A percentile compares a stretch with the other conserved stretches of the same genome.
Evolutionary conservation across 2,113 vertebrate species (phyloP).

Genomic region (Leptocoma aspasia): DNA sequence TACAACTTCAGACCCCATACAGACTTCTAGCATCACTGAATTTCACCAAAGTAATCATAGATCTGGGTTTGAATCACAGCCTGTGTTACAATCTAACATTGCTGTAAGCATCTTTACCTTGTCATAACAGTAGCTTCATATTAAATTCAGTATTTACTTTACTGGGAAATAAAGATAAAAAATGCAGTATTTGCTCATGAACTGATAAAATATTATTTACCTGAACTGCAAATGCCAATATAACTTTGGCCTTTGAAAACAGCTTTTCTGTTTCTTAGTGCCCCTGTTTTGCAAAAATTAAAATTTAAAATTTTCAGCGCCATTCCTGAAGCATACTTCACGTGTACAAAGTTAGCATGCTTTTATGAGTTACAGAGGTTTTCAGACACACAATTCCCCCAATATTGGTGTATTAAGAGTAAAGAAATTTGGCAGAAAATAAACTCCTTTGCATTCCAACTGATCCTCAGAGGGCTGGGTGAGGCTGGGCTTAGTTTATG

Average conservation of each 20-base stretch:
- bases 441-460: neutral
- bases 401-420: neutral
- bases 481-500: neutral
- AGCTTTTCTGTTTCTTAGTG: neutral
- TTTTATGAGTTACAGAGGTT: neutral
- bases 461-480: neutral
- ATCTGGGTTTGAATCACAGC: neutral
- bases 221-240: neutral
- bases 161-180: neutral
- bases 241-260: neutral
- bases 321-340: neutral
- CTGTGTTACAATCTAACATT: neutral
- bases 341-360: neutral
- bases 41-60: neutral
- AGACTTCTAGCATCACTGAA: neutral
- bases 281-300: neutral
- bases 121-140: neutral
- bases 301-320: neutral
- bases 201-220: neutral
- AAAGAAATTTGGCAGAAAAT: neutral
- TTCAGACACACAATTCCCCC: neutral
- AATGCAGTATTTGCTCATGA: neutral
- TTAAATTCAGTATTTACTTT: conserved; percentile 3
- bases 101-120: neutral
- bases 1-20: neutral